Evolutionary conservation across 1,140 invertebrate genomes (phyloP).

Genomic region (Ericerus pela): DNA sequence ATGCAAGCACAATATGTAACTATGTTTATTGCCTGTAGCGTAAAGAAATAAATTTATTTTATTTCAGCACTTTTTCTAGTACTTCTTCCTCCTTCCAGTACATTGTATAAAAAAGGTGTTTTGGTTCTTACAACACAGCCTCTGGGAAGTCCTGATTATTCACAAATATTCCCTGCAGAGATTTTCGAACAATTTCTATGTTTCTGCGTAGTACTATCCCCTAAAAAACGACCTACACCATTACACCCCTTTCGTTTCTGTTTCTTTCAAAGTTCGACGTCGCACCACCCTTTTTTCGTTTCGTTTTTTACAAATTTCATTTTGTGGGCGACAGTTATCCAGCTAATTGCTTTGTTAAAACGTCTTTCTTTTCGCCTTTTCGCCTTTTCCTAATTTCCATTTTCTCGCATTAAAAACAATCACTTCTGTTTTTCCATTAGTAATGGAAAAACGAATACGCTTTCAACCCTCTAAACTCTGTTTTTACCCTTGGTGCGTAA

Average conservation of each 20-base stretch:
- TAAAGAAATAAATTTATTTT: too few relatives aligned
- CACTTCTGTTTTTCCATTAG: constrained; percentile 12
- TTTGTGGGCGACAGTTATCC: constrained; percentile 1
- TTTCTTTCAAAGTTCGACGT: not conserved
- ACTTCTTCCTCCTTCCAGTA: too few relatives aligned
- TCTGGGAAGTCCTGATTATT: constrained; percentile 5
- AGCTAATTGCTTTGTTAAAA: constrained; percentile 9
- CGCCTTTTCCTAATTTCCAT: constrained; percentile 11
- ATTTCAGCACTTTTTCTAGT: too few relatives aligned
- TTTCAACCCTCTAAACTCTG: too few relatives aligned
- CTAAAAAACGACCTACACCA: too few relatives aligned
- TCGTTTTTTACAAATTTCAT: constrained; percentile 11
- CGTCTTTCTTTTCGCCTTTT: constrained; percentile 9
- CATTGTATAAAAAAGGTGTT: too few relatives aligned
- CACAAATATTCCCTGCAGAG: not conserved
- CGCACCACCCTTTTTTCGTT: constrained; percentile 12
- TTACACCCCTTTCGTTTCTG: not conserved
- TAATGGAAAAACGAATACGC: constrained; percentile 9
- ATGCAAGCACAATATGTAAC: too few relatives aligned
- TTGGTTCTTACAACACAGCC: too few relatives aligned
- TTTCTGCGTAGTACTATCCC: too few relatives aligned
- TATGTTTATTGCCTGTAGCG: too few relatives aligned
- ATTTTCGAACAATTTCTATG: constrained; percentile 4
- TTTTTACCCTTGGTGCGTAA: too few relatives aligned
- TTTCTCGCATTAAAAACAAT: constrained; percentile 11